Conservation (phyloP, 1,140 invertebrate genomes). For the Idris sp. region DNA sequence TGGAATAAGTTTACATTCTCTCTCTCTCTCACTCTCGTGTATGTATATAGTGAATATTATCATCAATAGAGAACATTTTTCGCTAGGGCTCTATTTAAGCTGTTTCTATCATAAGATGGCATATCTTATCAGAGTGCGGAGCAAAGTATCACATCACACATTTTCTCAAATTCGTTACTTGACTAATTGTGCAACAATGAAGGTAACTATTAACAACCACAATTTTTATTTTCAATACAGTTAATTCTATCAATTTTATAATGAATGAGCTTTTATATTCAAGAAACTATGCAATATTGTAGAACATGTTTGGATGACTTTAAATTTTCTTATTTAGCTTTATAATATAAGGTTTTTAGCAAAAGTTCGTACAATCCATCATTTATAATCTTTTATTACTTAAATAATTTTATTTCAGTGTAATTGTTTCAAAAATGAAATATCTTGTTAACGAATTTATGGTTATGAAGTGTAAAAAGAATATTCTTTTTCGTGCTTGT, state of each 20-base stretch:
- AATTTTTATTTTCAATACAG: neutral
- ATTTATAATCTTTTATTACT: too few species aligned
- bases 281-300: slow-evolving; percentile 9
- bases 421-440: too few species aligned
- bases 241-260: neutral
- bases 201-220: slow-evolving; percentile 66
- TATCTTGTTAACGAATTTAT: too few species aligned
- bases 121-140: slow-evolving; percentile 71
- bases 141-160: slow-evolving; percentile 58
- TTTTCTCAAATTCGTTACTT: slow-evolving; percentile 70
- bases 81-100: slow-evolving; percentile 51
- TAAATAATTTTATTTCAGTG: too few species aligned
- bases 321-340: slow-evolving; percentile 2
- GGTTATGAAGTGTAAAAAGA: too few species aligned
- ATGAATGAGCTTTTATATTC: neutral
- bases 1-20: too few species aligned
- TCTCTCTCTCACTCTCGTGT: too few species aligned
- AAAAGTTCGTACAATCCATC: neutral
- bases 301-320: slow-evolving; percentile 9
- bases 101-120: slow-evolving; percentile 75
- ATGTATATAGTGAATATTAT: too few species aligned
- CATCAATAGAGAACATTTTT: slow-evolving; percentile 62
- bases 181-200: slow-evolving; percentile 69
- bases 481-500: too few species aligned
- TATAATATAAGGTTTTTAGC: too few species aligned